Conservation (phyloP, 2,797 vertebrate species). For the Danio aesculapii region DNA sequence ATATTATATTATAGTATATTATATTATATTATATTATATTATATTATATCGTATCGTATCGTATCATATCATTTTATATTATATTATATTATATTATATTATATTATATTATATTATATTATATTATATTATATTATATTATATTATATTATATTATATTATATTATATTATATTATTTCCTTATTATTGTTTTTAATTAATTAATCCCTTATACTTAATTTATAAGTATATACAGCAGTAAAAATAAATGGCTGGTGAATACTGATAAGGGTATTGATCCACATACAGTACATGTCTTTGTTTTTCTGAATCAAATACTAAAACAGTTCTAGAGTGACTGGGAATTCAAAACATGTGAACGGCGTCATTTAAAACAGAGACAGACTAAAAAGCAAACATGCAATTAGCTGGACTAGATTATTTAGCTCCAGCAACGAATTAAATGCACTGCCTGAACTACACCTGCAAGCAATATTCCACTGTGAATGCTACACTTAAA, state of each 20-base stretch:
- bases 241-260: background rate
- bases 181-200: background rate
- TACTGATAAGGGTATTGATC: background rate
- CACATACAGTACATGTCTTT: background rate
- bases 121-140: no score
- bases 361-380: constrained; percentile 14
- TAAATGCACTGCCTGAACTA: constrained; percentile 45
- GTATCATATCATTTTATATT: no score
- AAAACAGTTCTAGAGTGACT: constrained; percentile 12
- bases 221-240: no score
- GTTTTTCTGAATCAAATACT: background rate
- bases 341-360: constrained; percentile 41
- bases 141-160: no score
- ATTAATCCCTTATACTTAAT: no score
- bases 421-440: constrained; percentile 53
- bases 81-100: no score
- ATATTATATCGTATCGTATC: no score
- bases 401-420: constrained; percentile 54
- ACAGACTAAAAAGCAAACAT: constrained; percentile 49
- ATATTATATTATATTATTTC: no score
- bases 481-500: constrained; percentile 60
- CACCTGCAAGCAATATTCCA: constrained; percentile 58
- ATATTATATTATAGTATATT: no score
- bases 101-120: no score
- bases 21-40: no score